phyloP scores from a whole-genome alignment of 2,113 vertebrate species.

The Salminus brasiliensis region DNA sequence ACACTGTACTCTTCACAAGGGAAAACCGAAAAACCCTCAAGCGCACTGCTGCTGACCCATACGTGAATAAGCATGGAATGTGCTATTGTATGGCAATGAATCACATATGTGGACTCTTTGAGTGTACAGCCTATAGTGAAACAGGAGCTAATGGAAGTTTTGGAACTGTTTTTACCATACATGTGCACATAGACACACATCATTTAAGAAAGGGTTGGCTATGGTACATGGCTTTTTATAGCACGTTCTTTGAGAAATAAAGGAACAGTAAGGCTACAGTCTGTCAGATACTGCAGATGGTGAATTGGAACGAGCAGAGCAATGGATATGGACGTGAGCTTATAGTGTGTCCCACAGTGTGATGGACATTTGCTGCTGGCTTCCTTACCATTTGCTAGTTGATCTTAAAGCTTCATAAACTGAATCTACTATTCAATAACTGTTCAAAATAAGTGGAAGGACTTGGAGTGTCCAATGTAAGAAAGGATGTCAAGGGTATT shows the following conservation, averaged over 20 bases:
- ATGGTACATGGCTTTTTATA: neutral
- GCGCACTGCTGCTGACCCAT: conserved; percentile 8
- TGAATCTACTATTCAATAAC: too few species aligned
- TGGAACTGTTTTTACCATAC: neutral
- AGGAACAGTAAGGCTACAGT: neutral
- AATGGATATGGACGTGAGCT: neutral
- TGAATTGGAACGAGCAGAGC: neutral
- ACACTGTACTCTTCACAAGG: conserved; percentile 2
- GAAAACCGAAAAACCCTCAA: conserved; percentile 30
- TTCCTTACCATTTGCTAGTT: neutral
- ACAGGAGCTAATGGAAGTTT: neutral
- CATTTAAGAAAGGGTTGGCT: neutral
- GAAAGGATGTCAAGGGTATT: too few species aligned
- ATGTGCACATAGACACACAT: neutral
- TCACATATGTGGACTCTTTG: conserved; percentile 1
- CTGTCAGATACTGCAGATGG: neutral
- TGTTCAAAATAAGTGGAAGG: too few species aligned
- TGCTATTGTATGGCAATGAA: conserved; percentile 11
- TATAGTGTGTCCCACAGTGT: too few species aligned
- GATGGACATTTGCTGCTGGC: too few species aligned
- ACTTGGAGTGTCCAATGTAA: too few species aligned
- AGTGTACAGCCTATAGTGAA: neutral
- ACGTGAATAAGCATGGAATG: conserved; percentile 32
- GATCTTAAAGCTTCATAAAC: too few species aligned
- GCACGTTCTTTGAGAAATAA: neutral